phyloP scores from a whole-genome alignment of 2,113 vertebrate species.

The Rhipidura dahli region DNA sequence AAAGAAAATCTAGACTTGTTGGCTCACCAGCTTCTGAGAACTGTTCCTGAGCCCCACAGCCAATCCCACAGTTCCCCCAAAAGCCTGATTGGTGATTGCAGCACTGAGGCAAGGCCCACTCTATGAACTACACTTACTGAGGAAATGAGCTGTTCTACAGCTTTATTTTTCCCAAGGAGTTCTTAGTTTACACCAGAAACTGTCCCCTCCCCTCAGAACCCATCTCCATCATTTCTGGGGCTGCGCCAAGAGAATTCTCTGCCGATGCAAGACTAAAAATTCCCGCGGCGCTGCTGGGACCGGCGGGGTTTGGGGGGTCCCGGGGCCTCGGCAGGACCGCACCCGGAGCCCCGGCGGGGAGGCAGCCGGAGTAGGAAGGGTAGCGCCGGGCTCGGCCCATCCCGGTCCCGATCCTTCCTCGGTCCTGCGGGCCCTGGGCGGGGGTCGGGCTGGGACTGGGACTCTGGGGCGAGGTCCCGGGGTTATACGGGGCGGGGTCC shows the following conservation, averaged over 20 bases:
- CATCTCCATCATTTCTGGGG: not conserved
- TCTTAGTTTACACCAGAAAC: not conserved
- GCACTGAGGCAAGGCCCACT: not conserved
- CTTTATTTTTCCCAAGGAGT: not conserved
- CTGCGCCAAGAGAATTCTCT: not conserved
- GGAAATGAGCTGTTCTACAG: not conserved
- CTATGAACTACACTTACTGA: not conserved
- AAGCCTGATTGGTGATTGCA: not conserved
- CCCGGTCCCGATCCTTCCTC: not conserved
- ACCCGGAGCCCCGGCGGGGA: no score
- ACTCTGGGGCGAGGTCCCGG: not conserved
- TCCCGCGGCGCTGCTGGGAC: not conserved
- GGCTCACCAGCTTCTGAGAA: not conserved
- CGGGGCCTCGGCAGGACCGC: not conserved
- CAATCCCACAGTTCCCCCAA: not conserved
- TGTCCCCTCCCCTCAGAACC: not conserved
- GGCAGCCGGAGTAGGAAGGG: no score
- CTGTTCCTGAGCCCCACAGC: not conserved
- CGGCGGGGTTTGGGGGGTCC: no score
- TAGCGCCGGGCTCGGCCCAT: not conserved
- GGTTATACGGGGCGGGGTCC: no score
- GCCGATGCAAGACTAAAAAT: not conserved
- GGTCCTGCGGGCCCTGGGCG: no score
- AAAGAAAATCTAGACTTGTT: not conserved
- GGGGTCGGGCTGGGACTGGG: no score